Evolutionary conservation across 2,113 vertebrate species (phyloP).

Genomic region (Hemiprocne comata): DNA sequence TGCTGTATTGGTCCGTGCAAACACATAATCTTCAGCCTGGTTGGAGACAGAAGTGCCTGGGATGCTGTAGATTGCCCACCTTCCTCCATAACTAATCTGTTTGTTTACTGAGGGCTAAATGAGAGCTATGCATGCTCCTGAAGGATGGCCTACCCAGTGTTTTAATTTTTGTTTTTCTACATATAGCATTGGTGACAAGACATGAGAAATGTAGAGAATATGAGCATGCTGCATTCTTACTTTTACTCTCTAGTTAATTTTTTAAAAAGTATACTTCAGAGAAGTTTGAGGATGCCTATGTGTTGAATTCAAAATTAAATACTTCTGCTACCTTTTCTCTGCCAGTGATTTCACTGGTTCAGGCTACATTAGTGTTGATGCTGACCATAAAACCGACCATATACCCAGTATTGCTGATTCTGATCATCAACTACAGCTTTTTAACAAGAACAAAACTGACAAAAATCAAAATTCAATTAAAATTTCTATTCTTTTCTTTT

Average conservation of each 20-base stretch:
- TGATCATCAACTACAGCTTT: background rate
- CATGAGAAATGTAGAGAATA: background rate
- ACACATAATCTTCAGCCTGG: background rate
- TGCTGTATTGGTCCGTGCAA: rapidly evolving
- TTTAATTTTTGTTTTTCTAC: background rate
- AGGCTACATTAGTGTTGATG: too few relatives aligned
- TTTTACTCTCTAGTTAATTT: background rate
- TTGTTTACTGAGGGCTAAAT: background rate
- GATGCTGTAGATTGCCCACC: background rate
- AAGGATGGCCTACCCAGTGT: background rate
- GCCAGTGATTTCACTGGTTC: background rate
- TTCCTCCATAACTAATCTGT: background rate
- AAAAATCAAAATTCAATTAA: background rate
- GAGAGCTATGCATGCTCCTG: background rate
- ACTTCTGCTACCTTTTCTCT: background rate
- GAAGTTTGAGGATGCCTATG: background rate
- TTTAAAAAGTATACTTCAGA: background rate
- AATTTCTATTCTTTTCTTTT: background rate
- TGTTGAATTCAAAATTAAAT: background rate
- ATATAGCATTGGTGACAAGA: background rate
- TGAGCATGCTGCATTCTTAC: background rate
- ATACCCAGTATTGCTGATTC: background rate
- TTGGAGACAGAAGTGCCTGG: background rate
- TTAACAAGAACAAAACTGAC: background rate
- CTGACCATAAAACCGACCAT: background rate